A percentile compares a stretch with the other conserved stretches of the same genome.
phyloP scores from a whole-genome alignment of 2,113 vertebrate genomes.

The Dicerorhinus sumatrensis region DNA sequence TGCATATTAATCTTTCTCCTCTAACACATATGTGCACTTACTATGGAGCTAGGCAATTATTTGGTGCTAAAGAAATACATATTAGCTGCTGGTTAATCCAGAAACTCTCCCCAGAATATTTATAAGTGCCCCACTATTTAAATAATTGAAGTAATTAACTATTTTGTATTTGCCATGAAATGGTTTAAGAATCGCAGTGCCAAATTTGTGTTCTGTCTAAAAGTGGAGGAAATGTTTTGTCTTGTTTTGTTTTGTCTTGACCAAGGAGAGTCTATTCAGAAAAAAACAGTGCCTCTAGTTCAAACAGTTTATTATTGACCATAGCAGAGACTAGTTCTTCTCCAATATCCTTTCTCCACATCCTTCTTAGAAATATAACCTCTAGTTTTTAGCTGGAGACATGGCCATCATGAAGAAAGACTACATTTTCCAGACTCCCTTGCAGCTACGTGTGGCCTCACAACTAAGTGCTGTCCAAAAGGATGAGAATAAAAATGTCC shows the following conservation, averaged over 20 bases:
- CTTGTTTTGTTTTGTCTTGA: not conserved
- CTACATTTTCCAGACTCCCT: not conserved
- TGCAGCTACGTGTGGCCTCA: not conserved
- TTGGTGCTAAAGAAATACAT: not conserved
- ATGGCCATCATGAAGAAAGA: not conserved
- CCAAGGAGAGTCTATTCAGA: not conserved
- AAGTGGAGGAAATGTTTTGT: not conserved
- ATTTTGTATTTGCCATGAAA: slow-evolving; percentile 15
- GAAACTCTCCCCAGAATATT: not conserved
- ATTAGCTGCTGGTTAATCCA: not conserved
- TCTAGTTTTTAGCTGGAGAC: not conserved
- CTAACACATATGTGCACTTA: not conserved
- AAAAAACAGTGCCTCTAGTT: not conserved
- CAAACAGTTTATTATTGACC: not conserved
- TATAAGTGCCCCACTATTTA: not conserved
- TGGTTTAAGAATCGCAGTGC: not conserved
- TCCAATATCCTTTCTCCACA: not conserved
- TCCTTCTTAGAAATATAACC: slow-evolving; percentile 30
- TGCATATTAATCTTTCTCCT: slow-evolving; percentile 2
- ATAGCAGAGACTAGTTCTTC: not conserved
- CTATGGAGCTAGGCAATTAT: not conserved
- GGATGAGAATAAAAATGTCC: not conserved
- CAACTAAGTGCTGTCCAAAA: not conserved
- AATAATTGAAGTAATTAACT: slow-evolving; percentile 23
- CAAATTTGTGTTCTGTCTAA: not conserved